These are phyloP conservation scores for Ephydatia muelleri DNA, from an alignment of 37 sponge, comb jelly and placozoan species.

Conservation along the genomic window DNA sequence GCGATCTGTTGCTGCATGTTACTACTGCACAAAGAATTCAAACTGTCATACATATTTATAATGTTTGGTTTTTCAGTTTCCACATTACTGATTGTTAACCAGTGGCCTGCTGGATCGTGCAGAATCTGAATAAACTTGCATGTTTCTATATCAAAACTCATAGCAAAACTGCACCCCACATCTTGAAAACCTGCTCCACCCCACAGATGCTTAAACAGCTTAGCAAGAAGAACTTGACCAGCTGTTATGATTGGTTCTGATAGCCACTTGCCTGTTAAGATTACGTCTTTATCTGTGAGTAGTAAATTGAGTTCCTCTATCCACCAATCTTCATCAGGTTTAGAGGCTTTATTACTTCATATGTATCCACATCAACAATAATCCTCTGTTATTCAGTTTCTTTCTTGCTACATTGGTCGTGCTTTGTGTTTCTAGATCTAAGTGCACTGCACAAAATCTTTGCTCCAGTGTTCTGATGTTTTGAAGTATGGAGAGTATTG, in stretches of 20 bases:
- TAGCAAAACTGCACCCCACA: background rate
- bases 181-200: slow-evolving; percentile 3
- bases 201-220: background rate
- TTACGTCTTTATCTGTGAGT: background rate
- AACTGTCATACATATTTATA: background rate
- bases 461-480: too few species aligned
- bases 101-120: slow-evolving; percentile 11
- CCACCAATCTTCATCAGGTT: background rate
- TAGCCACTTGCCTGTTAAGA: slow-evolving; percentile 5
- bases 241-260: slow-evolving; percentile 4
- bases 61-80: background rate
- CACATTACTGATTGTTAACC: slow-evolving; percentile 7
- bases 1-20: background rate
- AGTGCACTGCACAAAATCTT: too few species aligned
- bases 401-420: background rate
- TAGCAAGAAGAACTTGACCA: background rate
- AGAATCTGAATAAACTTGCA: slow-evolving; percentile 4
- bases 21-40: background rate
- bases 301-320: slow-evolving; percentile 12
- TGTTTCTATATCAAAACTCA: slow-evolving; percentile 5
- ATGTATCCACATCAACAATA: slow-evolving; percentile 11
- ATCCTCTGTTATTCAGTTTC: slow-evolving; percentile 6
- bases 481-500: too few species aligned
- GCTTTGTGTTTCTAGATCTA: background rate
- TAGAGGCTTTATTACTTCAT: background rate